These are phyloP conservation scores for Plecturocebus donacophilus DNA, from an alignment of 2,113 vertebrate species.

Conservation along the genomic window DNA sequence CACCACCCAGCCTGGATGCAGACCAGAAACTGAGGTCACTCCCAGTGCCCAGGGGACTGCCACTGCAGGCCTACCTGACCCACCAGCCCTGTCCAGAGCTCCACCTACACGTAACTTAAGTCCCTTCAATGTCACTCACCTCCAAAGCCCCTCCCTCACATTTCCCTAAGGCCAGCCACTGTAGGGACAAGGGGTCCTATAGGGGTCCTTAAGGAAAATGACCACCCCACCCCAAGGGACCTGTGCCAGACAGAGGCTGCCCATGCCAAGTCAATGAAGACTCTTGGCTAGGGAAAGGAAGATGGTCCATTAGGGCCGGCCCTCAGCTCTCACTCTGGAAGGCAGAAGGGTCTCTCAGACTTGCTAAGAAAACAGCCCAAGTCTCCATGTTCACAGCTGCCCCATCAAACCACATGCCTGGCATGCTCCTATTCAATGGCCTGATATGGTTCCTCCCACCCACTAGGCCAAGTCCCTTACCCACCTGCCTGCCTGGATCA, in stretches of 20 bases:
- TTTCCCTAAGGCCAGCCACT: neutral
- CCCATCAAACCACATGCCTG: neutral
- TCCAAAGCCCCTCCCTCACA: neutral
- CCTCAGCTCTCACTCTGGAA: neutral
- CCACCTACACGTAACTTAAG: neutral
- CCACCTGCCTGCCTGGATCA: neutral
- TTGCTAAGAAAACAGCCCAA: neutral
- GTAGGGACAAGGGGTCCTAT: neutral
- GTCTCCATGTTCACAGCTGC: neutral
- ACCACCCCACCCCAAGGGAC: neutral
- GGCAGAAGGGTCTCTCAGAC: neutral
- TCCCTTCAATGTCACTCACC: neutral
- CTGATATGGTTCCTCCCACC: neutral
- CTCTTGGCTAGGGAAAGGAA: neutral
- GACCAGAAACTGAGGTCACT: neutral
- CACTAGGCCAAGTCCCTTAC: neutral
- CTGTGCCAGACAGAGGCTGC: neutral
- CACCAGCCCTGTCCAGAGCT: neutral
- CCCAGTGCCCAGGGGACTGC: slow-evolving; percentile 46
- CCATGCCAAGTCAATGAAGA: neutral
- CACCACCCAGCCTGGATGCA: neutral
- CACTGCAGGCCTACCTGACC: neutral
- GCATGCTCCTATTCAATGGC: neutral
- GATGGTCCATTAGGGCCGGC: neutral
- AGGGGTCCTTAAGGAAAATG: neutral